These are phyloP conservation scores for Gymnorhina tibicen DNA, from an alignment of 2,113 vertebrate species.

Conservation along the genomic window DNA sequence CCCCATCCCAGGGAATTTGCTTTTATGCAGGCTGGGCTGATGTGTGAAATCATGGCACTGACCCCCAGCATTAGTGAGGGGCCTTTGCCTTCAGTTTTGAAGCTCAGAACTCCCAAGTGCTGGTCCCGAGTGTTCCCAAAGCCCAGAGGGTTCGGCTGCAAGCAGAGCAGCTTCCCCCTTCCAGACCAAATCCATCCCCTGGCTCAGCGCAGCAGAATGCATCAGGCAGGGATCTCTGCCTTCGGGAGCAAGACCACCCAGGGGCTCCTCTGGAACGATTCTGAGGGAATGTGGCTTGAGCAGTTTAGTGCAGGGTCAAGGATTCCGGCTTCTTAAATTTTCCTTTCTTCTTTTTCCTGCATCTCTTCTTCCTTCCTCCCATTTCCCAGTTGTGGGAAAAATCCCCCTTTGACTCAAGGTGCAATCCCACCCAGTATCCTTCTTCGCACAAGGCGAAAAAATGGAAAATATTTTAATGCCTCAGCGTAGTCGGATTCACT, in stretches of 20 bases:
- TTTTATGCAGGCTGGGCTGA: background rate
- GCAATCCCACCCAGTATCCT: background rate
- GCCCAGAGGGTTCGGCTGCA: background rate
- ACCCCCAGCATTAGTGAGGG: background rate
- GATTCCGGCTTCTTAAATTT: background rate
- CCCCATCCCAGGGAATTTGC: background rate
- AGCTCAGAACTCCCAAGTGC: background rate
- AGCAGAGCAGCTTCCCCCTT: background rate
- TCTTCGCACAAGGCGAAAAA: background rate
- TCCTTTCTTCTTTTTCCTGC: background rate
- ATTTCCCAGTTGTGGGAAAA: background rate
- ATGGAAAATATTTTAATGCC: background rate
- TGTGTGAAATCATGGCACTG: background rate
- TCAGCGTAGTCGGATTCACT: background rate
- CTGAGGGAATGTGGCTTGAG: background rate
- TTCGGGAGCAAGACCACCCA: background rate
- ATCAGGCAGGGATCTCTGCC: background rate
- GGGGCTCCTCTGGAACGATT: background rate
- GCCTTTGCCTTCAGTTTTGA: background rate
- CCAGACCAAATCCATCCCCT: background rate
- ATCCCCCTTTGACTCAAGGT: background rate
- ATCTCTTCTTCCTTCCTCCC: background rate
- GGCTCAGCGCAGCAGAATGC: background rate
- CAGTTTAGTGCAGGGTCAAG: background rate
- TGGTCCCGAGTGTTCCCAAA: background rate